Conservation (phyloP, 2,113 vertebrate genomes). For the Zootoca vivipara region DNA sequence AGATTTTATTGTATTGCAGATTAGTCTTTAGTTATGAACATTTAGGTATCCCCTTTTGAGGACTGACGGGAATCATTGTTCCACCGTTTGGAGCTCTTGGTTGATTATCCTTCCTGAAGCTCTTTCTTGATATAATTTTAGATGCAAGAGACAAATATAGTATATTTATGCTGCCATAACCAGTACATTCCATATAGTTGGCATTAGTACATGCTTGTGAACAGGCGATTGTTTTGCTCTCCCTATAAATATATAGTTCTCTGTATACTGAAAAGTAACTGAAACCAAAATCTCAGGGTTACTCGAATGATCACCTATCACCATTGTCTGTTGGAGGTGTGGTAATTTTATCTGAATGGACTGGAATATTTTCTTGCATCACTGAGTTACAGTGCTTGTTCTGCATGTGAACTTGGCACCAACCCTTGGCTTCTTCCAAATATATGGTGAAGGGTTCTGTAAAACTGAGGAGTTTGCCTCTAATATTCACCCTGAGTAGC, state of each 20-base stretch:
- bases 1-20: not conserved
- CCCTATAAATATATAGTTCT: not conserved
- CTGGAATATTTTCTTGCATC: not conserved
- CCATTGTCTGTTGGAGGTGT: not conserved
- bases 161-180: not conserved
- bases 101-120: not conserved
- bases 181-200: not conserved
- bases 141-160: not conserved
- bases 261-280: not conserved
- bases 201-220: not conserved
- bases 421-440: not conserved
- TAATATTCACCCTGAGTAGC: too few relatives aligned
- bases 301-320: not conserved
- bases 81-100: not conserved
- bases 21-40: constrained; percentile 5
- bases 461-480: not conserved
- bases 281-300: not conserved
- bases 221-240: not conserved
- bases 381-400: not conserved
- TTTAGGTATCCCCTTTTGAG: constrained; percentile 5
- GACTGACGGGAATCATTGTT: not conserved
- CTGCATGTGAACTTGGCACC: not conserved
- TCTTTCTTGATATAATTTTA: not conserved
- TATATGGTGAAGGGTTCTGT: not conserved
- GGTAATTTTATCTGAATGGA: constrained; percentile 8